Percentiles rank a stretch among this genome's conserved stretches.
phyloP scores from a whole-genome alignment of 2,888 invertebrate species.

The Dicycla oo region DNA sequence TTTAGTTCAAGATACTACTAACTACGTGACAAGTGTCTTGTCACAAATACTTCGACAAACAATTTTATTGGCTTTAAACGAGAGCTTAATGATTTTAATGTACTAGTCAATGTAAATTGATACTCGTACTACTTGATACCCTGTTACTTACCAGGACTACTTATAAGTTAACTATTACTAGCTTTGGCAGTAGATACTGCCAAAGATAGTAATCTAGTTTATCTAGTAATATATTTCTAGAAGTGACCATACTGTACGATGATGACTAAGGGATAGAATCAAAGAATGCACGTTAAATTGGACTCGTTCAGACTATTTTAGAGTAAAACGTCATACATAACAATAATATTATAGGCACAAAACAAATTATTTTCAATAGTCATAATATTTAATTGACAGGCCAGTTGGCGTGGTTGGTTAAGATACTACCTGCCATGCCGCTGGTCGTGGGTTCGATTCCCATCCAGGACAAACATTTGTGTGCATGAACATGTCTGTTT shows the following conservation, averaged over 20 bases:
- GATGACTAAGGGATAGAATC: slow-evolving; percentile 30
- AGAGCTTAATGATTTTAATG: slow-evolving; percentile 51
- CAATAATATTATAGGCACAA: not conserved
- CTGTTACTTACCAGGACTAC: slow-evolving; percentile 2
- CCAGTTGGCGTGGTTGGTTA: no score
- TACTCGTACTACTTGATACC: no score
- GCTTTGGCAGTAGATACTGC: slow-evolving; percentile 38
- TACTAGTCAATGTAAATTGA: slow-evolving; percentile 33
- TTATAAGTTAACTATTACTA: slow-evolving; percentile 12
- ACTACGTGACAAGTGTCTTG: slow-evolving; percentile 30
- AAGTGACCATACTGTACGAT: slow-evolving; percentile 1
- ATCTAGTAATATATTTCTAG: slow-evolving; percentile 31
- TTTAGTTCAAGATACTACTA: slow-evolving; percentile 35
- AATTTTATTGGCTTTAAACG: slow-evolving; percentile 50
- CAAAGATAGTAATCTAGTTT: no score
- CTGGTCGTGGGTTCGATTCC: no score
- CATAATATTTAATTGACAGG: no score
- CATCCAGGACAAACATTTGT: no score
- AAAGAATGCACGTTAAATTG: slow-evolving; percentile 18
- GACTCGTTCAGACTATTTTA: slow-evolving; percentile 11
- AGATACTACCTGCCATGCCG: no score
- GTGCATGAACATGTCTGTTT: no score
- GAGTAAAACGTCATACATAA: slow-evolving; percentile 11
- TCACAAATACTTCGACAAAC: slow-evolving; percentile 18
- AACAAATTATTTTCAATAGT: not conserved